These are phyloP conservation scores for Chrysoperla carnea DNA, from an alignment of 1,140 invertebrate species.

Conservation along the genomic window DNA sequence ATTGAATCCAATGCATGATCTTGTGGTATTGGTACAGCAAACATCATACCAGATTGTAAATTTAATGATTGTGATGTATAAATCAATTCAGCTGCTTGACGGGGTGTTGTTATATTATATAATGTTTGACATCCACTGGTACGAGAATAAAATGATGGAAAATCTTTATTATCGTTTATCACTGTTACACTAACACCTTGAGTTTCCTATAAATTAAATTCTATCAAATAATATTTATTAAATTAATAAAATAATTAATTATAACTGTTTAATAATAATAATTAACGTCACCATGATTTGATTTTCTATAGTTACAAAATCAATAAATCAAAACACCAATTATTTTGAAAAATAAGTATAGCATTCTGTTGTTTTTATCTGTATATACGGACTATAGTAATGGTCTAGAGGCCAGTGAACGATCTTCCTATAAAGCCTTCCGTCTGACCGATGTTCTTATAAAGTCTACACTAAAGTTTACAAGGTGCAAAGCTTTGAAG, in stretches of 20 bases:
- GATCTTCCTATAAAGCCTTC: too few species aligned
- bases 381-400: too few species aligned
- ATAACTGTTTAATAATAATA: neutral
- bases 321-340: too few species aligned
- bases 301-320: too few species aligned
- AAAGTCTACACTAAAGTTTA: too few species aligned
- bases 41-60: conserved; percentile 62
- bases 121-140: conserved; percentile 51
- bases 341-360: too few species aligned
- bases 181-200: conserved; percentile 81
- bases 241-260: neutral
- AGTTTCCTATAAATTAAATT: conserved; percentile 53
- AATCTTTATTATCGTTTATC: conserved; percentile 39
- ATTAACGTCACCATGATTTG: too few species aligned
- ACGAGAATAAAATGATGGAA: conserved; percentile 82
- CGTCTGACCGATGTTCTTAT: too few species aligned
- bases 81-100: conserved; percentile 57
- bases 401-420: too few species aligned
- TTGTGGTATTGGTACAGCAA: conserved; percentile 82
- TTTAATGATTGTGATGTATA: conserved; percentile 32
- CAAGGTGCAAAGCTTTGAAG: too few species aligned
- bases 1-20: conserved; percentile 39
- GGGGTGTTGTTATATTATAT: conserved; percentile 36
- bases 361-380: too few species aligned
- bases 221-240: conserved; percentile 3